phyloP scores from a whole-genome alignment of 2,888 invertebrate species.

The Cheilosia variabilis region DNA sequence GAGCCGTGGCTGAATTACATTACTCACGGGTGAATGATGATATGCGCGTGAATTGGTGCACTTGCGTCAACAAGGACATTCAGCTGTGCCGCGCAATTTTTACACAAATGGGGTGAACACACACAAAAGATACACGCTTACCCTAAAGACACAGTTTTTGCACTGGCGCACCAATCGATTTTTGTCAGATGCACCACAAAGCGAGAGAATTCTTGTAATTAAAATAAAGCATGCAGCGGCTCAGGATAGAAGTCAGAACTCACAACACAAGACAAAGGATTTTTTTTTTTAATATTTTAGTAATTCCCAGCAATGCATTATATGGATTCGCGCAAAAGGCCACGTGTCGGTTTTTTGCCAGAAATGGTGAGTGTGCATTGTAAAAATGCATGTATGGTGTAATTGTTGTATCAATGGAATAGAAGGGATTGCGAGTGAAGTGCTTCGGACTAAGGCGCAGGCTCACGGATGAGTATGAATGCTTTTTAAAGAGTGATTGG shows the following conservation, averaged over 20 bases:
- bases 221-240: conserved; percentile 2
- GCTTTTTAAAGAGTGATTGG: conserved; percentile 1
- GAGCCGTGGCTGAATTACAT: conserved; percentile 51
- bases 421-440: neutral
- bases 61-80: conserved; percentile 69
- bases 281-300: conserved; percentile 50
- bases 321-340: conserved; percentile 51
- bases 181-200: conserved; percentile 45
- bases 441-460: conserved; percentile 14
- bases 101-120: neutral
- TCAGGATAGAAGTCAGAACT: neutral
- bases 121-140: conserved; percentile 53
- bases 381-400: neutral
- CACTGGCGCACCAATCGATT: conserved; percentile 34
- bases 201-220: conserved; percentile 44
- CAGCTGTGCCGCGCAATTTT: conserved; percentile 23
- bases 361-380: conserved; percentile 20
- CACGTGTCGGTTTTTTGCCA: conserved; percentile 49
- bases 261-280: conserved; percentile 50
- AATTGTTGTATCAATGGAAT: conserved; percentile 46
- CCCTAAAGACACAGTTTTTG: conserved; percentile 70
- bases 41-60: conserved; percentile 72
- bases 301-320: conserved; percentile 35
- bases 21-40: conserved; percentile 67
- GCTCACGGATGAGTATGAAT: neutral